These are phyloP conservation scores for human (Homo sapiens) DNA, from an alignment of 2,113 vertebrate species.

Conservation along the genomic window DNA sequence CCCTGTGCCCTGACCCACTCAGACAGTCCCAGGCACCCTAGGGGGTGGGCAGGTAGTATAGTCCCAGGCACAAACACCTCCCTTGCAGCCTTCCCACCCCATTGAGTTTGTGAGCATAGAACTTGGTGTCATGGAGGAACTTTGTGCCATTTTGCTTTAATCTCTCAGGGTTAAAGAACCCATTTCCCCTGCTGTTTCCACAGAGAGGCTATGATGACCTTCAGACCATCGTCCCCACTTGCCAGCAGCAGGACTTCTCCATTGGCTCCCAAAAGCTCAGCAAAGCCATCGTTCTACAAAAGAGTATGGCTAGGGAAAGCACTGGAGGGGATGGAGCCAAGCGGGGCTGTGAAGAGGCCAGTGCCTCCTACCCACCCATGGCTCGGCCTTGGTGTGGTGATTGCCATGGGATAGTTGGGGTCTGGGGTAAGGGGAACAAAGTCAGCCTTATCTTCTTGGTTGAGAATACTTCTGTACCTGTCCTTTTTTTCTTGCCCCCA, in stretches of 20 bases:
- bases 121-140: background rate
- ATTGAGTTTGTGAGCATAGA: background rate
- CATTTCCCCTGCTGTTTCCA: conserved; percentile 13
- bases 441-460: background rate
- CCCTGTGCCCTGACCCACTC: background rate
- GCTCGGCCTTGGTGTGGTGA: background rate
- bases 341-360: background rate
- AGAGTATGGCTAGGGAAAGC: conserved; percentile 88
- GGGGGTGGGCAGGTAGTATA: background rate
- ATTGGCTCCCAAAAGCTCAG: conserved; percentile 96
- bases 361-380: background rate
- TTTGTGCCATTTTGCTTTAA: background rate
- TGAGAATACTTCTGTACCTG: background rate
- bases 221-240: conserved; percentile 97
- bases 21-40: background rate
- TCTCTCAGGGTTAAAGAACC: background rate
- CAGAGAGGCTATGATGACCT: conserved; percentile 99
- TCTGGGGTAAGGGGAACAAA: background rate
- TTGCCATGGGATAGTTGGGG: background rate
- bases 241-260: conserved; percentile 95
- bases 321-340: background rate
- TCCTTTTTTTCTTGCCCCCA: background rate
- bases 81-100: background rate
- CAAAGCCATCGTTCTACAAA: conserved; percentile 97
- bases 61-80: too few species aligned